Percentiles rank a stretch among this genome's conserved stretches.
Conservation (phyloP, 2,113 vertebrate species). For the Haplochromis burtoni region DNA sequence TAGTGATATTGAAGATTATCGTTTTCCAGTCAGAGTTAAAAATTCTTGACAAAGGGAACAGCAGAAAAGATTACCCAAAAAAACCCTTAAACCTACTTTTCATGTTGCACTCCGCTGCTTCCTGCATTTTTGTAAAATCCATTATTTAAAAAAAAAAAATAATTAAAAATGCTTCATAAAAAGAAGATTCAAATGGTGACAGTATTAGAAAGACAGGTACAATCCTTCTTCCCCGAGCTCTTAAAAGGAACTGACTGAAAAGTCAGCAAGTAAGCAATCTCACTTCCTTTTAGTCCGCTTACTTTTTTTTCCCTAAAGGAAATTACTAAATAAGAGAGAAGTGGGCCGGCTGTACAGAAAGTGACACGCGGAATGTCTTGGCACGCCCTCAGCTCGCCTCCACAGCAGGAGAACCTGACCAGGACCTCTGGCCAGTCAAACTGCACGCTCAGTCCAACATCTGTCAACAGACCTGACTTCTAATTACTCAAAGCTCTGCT, state of each 20-base stretch:
- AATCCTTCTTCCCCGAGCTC: not conserved
- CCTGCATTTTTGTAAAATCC: slow-evolving; percentile 32
- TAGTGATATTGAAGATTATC: not conserved
- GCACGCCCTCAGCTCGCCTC: slow-evolving; percentile 50
- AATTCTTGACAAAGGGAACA: not conserved
- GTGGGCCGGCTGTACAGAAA: slow-evolving; percentile 56
- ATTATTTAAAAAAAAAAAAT: not conserved
- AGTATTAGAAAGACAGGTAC: not conserved
- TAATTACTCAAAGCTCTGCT: slow-evolving; percentile 12
- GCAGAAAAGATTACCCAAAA: not conserved
- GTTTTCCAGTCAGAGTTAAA: not conserved
- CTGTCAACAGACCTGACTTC: not conserved
- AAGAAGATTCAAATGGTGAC: not conserved
- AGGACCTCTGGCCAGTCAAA: slow-evolving; percentile 21
- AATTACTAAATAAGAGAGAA: slow-evolving; percentile 51
- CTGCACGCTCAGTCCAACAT: not conserved
- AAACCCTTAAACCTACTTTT: slow-evolving; percentile 48
- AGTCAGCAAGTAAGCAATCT: not conserved
- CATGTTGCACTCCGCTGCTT: slow-evolving; percentile 23
- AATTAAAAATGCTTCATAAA: not conserved
- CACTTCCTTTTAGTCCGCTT: slow-evolving; percentile 33
- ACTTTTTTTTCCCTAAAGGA: slow-evolving; percentile 36
- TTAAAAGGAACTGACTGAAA: slow-evolving; percentile 19
- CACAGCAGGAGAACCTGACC: slow-evolving; percentile 42
- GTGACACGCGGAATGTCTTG: slow-evolving; percentile 65